These are phyloP conservation scores for Eristalinus aeneus DNA, from an alignment of 2,888 invertebrate genomes.

Conservation along the genomic window DNA sequence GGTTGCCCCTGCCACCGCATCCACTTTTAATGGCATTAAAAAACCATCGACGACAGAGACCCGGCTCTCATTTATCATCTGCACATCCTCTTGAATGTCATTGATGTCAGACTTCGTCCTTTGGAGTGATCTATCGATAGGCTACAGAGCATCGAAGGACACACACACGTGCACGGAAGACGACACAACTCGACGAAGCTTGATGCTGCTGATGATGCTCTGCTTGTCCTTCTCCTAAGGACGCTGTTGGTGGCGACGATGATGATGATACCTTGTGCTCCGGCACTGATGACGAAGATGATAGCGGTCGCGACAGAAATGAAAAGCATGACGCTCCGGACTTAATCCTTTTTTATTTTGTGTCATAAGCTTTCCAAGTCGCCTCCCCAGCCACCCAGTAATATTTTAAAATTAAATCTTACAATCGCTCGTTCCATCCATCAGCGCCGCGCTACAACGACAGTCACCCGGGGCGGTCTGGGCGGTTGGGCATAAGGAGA, in stretches of 20 bases:
- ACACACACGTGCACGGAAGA: not conserved
- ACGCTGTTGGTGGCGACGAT: constrained; percentile 35
- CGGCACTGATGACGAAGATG: constrained; percentile 23
- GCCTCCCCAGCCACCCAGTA: constrained; percentile 17
- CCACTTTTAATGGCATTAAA: constrained; percentile 57
- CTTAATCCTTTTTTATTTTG: constrained; percentile 53
- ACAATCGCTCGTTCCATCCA: constrained; percentile 40
- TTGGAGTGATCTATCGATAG: constrained; percentile 66
- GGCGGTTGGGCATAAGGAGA: not conserved
- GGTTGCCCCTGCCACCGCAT: not conserved
- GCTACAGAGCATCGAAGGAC: constrained; percentile 29
- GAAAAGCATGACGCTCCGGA: constrained; percentile 48
- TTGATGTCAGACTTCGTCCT: constrained; percentile 68
- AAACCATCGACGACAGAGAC: constrained; percentile 67
- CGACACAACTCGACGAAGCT: not conserved
- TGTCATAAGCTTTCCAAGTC: constrained; percentile 41
- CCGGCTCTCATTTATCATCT: constrained; percentile 67
- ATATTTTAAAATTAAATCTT: constrained; percentile 61
- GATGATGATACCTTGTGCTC: constrained; percentile 41
- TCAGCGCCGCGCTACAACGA: constrained; percentile 7
- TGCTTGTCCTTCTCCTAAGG: constrained; percentile 15
- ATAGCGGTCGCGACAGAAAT: constrained; percentile 21
- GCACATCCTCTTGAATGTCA: constrained; percentile 69
- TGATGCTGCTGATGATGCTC: constrained; percentile 28
- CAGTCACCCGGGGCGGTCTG: constrained; percentile 4